Base-by-base conservation (phyloP, 1,140 invertebrate genomes). In the Vanessa atalanta region DNA sequence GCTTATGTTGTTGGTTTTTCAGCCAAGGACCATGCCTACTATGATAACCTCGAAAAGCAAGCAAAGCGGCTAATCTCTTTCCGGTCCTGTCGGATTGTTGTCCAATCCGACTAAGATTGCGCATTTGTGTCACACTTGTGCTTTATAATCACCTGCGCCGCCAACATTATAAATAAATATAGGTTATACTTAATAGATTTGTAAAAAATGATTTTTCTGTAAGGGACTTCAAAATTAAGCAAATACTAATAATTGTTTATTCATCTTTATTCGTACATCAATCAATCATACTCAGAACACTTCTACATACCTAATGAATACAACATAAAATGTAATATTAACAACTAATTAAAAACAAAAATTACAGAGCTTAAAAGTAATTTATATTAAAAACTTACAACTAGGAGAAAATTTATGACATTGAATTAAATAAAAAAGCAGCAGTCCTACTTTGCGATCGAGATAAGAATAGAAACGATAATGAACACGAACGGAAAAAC, bases 241-340 rank as follows among this genome's bases (percentile, higher is more conserved):
- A 51, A 13, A 15, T 51, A n/a, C n/a, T n/a, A 14, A 51, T 51
- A 12, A 15, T 60, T n/a, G 14, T 23, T 37, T 15, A 15, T 37
- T 61, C 12, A 8, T 61, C 57, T 61, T 61, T 61, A 37, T 37
- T 61, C 57, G 31, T 61, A 61, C 57, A 37, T 61, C 57, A 37
- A 31, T 61, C 57, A 37, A 61, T 61, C 57, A 15, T 61, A 61
- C 57, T 31, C 31, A 15, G 14, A 31, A 61, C 57, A 61, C 57
- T 61, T 31, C 26, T 31, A 31, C 31, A 61, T 37, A 61, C 57
- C 16, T 57, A 23, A 23, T 57, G 15, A 53, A 60, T 60, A 13
- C 14, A 61, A 37, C 13, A 61, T 15, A 37, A 31, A 61, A 61
- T 37, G 13, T 15, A 61, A 31, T 37, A 37, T 61, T 15, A 61